Percentiles rank a stretch among this genome's conserved stretches.
Evolutionary conservation across 2,797 vertebrate species (phyloP).

Genomic region (Lagocephalus sceleratus): DNA sequence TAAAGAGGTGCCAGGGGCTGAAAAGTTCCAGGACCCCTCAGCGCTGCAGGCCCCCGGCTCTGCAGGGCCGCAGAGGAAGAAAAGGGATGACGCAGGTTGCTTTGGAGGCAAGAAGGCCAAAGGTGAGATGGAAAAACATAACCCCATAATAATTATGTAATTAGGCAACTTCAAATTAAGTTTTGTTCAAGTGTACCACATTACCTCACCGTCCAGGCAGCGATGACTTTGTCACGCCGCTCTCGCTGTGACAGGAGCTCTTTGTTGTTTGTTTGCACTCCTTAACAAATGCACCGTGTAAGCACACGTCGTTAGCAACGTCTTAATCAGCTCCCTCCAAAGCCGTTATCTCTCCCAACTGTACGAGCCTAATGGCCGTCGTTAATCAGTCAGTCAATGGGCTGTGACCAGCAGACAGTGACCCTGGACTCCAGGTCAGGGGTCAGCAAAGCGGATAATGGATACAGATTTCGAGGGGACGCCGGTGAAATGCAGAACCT

Average conservation of each 20-base stretch:
- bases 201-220: background rate
- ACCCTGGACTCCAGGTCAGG: constrained; percentile 44
- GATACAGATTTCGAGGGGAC: constrained; percentile 31
- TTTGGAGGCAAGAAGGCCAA: constrained; percentile 98
- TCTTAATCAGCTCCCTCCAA: constrained; percentile 40
- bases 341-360: constrained; percentile 37
- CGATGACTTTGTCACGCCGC: background rate
- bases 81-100: constrained; percentile 94
- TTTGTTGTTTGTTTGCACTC: constrained; percentile 12
- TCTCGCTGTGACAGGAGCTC: background rate
- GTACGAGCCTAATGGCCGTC: constrained; percentile 46
- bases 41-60: constrained; percentile 73
- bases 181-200: background rate
- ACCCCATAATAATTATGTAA: background rate
- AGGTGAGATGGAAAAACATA: constrained; percentile 75
- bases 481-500: constrained; percentile 34
- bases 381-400: constrained; percentile 68
- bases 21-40: constrained; percentile 87
- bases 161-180: background rate
- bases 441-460: constrained; percentile 9
- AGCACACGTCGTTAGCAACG: constrained; percentile 16
- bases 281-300: constrained; percentile 33
- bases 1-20: constrained; percentile 96
- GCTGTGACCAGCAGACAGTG: constrained; percentile 42
- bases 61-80: constrained; percentile 87